Evolutionary conservation across 2,113 vertebrate genomes (phyloP).

Genomic region (Oreocharis arfaki): DNA sequence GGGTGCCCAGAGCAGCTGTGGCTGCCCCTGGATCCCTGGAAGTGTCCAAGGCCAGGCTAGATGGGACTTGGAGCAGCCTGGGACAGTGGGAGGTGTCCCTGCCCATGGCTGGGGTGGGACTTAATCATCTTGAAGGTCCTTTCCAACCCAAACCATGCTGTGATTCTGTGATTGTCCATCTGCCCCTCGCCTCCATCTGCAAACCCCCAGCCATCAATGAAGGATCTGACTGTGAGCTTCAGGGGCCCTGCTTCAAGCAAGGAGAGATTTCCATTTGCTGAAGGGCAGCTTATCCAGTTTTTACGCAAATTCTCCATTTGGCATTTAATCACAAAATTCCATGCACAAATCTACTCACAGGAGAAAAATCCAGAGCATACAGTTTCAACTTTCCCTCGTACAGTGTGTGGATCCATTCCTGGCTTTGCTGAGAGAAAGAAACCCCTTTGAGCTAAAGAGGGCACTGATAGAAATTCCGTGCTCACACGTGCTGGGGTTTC

Average conservation of each 20-base stretch:
- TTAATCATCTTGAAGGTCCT: neutral
- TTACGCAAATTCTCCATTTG: neutral
- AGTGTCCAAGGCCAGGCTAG: neutral
- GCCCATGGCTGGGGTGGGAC: neutral
- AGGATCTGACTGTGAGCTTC: neutral
- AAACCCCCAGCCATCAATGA: neutral
- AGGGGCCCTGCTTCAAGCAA: neutral
- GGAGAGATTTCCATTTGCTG: neutral
- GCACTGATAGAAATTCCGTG: conserved; percentile 5
- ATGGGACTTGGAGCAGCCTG: rapidly evolving
- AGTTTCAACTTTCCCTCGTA: neutral
- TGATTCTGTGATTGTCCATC: neutral
- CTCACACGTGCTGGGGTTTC: neutral
- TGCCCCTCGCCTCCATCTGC: neutral
- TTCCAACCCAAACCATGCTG: neutral
- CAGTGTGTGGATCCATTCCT: neutral
- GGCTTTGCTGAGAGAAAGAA: neutral
- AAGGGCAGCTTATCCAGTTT: neutral
- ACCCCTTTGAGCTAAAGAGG: neutral
- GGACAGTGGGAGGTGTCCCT: neutral
- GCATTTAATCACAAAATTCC: neutral
- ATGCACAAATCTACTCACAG: neutral
- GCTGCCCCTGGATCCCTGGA: neutral
- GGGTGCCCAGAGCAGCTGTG: neutral
- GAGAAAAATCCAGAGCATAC: neutral